Conservation (phyloP, 2,113 vertebrate species). For the Heterochromis multidens region DNA sequence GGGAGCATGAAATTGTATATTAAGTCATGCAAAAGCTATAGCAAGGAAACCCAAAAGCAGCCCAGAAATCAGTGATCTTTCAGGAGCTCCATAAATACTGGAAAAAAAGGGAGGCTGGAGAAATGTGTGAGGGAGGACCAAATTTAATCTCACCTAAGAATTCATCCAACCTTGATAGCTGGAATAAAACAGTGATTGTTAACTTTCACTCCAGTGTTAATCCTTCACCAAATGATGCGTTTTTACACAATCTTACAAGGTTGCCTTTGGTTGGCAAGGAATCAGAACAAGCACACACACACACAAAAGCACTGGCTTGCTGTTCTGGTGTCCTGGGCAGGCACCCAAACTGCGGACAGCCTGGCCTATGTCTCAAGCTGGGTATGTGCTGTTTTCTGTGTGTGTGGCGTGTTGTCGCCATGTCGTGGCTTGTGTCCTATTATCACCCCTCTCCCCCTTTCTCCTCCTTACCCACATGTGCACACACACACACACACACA, state of each 20-base stretch:
- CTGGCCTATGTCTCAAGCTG: conserved; percentile 75
- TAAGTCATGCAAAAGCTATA: not conserved
- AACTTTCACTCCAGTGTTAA: not conserved
- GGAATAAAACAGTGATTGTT: not conserved
- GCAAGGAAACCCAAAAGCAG: not conserved
- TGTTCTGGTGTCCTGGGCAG: conserved; percentile 61
- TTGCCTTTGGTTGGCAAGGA: conserved; percentile 42
- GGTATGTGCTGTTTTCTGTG: conserved; percentile 75
- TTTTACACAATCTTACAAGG: not conserved
- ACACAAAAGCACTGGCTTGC: not conserved
- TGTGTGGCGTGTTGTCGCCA: conserved; percentile 70
- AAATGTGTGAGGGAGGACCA: not conserved
- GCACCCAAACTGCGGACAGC: conserved; percentile 65
- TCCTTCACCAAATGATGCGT: not conserved
- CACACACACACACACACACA: conserved; percentile 11
- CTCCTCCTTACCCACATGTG: conserved; percentile 15
- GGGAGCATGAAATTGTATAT: not conserved
- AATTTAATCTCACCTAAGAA: not conserved
- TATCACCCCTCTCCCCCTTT: conserved; percentile 63
- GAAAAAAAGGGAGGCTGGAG: not conserved
- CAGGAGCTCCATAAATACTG: not conserved
- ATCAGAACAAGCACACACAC: conserved; percentile 32
- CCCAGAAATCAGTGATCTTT: not conserved
- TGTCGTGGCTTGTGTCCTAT: conserved; percentile 77
- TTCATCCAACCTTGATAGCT: not conserved